phyloP scores from a whole-genome alignment of 2,888 invertebrate species.

The Hydriomena furcata region DNA sequence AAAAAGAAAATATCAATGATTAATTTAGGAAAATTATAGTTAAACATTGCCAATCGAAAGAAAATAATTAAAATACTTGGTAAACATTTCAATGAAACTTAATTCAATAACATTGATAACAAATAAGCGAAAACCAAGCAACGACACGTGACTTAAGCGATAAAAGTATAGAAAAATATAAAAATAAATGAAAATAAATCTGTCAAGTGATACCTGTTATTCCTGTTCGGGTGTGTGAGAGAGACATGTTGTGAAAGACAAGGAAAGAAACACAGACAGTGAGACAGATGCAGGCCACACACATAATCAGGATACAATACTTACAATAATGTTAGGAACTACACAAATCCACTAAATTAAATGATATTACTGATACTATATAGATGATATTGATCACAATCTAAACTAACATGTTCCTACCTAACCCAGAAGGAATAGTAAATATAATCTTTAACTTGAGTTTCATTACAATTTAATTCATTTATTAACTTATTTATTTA shows the following conservation, averaged over 20 bases:
- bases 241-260: conserved; percentile 79
- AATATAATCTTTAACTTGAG: not conserved
- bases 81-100: not conserved
- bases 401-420: conserved; percentile 14
- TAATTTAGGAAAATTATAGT: conserved; percentile 2
- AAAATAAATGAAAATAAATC: conserved; percentile 52
- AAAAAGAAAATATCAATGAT: not conserved
- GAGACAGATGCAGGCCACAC: conserved; percentile 81
- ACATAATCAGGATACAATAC: conserved; percentile 49
- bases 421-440: not conserved
- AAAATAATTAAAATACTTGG: not conserved
- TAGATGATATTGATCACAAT: conserved; percentile 22
- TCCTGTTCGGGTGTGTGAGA: conserved; percentile 79
- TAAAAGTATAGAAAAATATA: conserved; percentile 53
- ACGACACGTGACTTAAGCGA: conserved; percentile 73
- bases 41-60: not conserved
- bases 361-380: conserved; percentile 27
- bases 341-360: conserved; percentile 27
- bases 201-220: conserved; percentile 80
- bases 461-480: too few species aligned
- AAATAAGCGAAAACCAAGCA: conserved; percentile 58
- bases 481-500: too few species aligned
- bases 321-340: conserved; percentile 32
- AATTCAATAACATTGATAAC: conserved; percentile 19
- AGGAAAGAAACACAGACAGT: conserved; percentile 82